Evolutionary conservation across 2,797 vertebrate species (phyloP), one percentile per base, ranked within the genome.

Genomic region (Falco berigora): DNA sequence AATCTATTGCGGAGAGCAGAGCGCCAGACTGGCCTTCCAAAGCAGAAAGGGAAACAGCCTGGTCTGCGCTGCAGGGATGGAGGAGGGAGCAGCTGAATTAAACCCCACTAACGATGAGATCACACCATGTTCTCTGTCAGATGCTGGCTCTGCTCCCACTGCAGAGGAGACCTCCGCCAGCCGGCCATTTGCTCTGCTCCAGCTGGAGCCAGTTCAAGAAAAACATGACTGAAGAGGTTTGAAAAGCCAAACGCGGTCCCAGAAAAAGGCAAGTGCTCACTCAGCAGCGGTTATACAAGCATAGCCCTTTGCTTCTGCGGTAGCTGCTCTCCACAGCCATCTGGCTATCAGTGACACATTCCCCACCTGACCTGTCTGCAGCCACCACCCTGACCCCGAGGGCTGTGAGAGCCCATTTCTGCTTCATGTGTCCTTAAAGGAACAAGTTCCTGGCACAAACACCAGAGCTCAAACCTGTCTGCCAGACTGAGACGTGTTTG

Each of bases 91-190:
- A 47, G 36, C 34, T 8, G 14, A 59, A 67, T 32, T 52, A 38
- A 63, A 49, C 5, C 18, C 24, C 1, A 0, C 32, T 71, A 63
- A 32, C 1, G 7, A 28, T 3, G 49, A 92, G 50, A 59, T 89
- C 59, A 53, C 44, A 13, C 9, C 5, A 0, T 4, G 0, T 32
- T 64, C 55, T 24, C 12, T 0, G 15, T 27, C 8, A 0, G 5
- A 49, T 85, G 13, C 42, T 86, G 64, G 88, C 93, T 49, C 42
- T 40, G 40, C 61, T 92, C 56, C 68, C 21, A 20, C 22, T 0
- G 0, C 64, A 40, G n/a, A 73, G 18, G 25, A 44, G 46, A 77
- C 34, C 25, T 52, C 75, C 53, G 47, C 50, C 52, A 78, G 66
- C 23, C 20, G 1, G 12, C 30, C 13, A 12, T 34, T 8, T 1